Conservation (phyloP, 1,140 invertebrate species). For the Pristionchus pacificus region DNA sequence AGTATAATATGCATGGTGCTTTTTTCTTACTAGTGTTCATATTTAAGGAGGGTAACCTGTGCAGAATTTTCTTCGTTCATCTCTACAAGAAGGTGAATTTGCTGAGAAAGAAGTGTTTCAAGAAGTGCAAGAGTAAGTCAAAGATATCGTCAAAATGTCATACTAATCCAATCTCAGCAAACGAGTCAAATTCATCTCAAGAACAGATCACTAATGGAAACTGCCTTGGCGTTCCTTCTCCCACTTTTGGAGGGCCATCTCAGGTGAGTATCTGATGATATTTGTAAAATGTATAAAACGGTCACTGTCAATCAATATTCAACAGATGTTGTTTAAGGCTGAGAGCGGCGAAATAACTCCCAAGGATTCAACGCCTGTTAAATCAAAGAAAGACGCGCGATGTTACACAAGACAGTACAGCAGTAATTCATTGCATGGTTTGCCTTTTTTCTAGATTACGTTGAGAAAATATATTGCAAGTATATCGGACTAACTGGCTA, state of each 20-base stretch:
- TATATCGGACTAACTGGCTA: neutral
- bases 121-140: neutral
- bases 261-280: neutral
- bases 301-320: too few relatives aligned
- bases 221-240: neutral
- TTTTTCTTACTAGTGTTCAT: slow-evolving; percentile 17
- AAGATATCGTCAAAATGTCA: neutral
- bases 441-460: neutral
- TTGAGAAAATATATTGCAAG: neutral
- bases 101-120: slow-evolving; percentile 16
- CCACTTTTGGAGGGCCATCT: neutral
- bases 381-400: neutral
- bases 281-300: too few relatives aligned
- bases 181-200: neutral
- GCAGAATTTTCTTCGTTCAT: slow-evolving; percentile 38
- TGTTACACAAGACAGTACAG: neutral
- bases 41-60: slow-evolving; percentile 41
- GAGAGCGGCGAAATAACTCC: neutral
- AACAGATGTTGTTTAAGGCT: neutral
- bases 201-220: neutral
- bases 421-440: neutral
- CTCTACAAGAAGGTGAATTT: slow-evolving; percentile 5
- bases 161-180: neutral
- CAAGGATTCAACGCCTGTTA: neutral
- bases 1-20: slow-evolving; percentile 36